Evolutionary conservation across 2,888 invertebrate genomes (phyloP).

Genomic region (Platycheirus rosarum): DNA sequence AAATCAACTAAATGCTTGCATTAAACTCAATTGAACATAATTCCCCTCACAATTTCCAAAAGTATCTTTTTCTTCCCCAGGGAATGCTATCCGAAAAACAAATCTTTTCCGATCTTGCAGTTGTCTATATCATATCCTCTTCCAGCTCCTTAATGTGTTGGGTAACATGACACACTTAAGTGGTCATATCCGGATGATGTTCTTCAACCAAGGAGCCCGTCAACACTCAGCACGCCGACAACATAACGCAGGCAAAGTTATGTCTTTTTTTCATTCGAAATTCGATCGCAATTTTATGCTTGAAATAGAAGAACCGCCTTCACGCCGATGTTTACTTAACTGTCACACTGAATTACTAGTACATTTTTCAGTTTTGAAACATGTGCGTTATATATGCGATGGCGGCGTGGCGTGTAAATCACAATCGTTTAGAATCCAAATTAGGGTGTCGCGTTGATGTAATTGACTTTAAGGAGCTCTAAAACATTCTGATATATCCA

Average conservation of each 20-base stretch:
- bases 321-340: constrained; percentile 45
- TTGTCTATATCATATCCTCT: constrained; percentile 40
- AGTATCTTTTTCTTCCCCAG: not conserved
- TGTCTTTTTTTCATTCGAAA: constrained; percentile 77
- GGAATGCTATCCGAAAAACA: constrained; percentile 33
- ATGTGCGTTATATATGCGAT: constrained; percentile 38
- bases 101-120: constrained; percentile 48
- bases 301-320: constrained; percentile 76
- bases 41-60: not conserved
- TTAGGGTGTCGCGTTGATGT: constrained; percentile 54
- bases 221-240: constrained; percentile 54
- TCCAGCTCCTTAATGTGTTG: constrained; percentile 56
- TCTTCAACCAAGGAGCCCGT: constrained; percentile 68
- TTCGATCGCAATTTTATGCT: constrained; percentile 81
- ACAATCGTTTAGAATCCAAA: constrained; percentile 64
- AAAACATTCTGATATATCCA: no score
- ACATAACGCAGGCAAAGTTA: not conserved
- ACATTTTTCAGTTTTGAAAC: constrained; percentile 54
- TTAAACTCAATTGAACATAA: not conserved
- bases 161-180: constrained; percentile 75
- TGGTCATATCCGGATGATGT: constrained; percentile 78
- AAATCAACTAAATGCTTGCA: not conserved
- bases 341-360: constrained; percentile 69
- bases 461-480: constrained; percentile 58
- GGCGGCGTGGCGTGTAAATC: constrained; percentile 53